A percentile compares a stretch with the other conserved stretches of the same genome.
Conservation (phyloP, 2,888 invertebrate genomes). For the Rhyacophila evoluta region DNA sequence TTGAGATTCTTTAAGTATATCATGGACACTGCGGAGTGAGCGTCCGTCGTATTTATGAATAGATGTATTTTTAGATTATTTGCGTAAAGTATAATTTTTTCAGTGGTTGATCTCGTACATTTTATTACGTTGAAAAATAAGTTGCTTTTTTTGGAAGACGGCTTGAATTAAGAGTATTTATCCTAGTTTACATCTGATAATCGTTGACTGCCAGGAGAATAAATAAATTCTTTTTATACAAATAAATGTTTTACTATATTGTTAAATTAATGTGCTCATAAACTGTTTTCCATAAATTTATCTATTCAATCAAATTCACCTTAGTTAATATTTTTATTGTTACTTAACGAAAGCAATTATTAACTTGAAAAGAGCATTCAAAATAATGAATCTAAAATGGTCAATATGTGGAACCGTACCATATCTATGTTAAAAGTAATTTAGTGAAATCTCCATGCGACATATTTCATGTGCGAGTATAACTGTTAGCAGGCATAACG, state of each 20-base stretch:
- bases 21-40: neutral
- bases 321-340: slow-evolving; percentile 8
- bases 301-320: neutral
- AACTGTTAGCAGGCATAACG: slow-evolving; percentile 36
- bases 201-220: slow-evolving; percentile 34
- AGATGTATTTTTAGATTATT: slow-evolving; percentile 48
- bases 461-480: slow-evolving; percentile 40
- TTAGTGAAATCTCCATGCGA: slow-evolving; percentile 32
- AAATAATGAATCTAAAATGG: slow-evolving; percentile 28
- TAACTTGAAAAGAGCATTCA: slow-evolving; percentile 11
- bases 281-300: slow-evolving; percentile 31
- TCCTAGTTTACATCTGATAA: slow-evolving; percentile 44
- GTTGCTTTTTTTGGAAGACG: slow-evolving; percentile 39
- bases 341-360: slow-evolving; percentile 37
- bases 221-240: slow-evolving; percentile 54
- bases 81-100: slow-evolving; percentile 53
- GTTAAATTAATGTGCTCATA: slow-evolving; percentile 43
- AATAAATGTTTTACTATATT: slow-evolving; percentile 39
- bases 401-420: slow-evolving; percentile 47
- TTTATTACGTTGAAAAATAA: slow-evolving; percentile 46
- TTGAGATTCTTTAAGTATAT: slow-evolving; percentile 46
- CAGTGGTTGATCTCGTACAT: slow-evolving; percentile 54
- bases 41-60: slow-evolving; percentile 38
- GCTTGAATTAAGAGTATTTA: slow-evolving; percentile 46
- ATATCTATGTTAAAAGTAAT: slow-evolving; percentile 43